A percentile compares a stretch with the other conserved stretches of the same genome.
Evolutionary conservation across 2,113 vertebrate species (phyloP).

Genomic region (Thermophis baileyi): DNA sequence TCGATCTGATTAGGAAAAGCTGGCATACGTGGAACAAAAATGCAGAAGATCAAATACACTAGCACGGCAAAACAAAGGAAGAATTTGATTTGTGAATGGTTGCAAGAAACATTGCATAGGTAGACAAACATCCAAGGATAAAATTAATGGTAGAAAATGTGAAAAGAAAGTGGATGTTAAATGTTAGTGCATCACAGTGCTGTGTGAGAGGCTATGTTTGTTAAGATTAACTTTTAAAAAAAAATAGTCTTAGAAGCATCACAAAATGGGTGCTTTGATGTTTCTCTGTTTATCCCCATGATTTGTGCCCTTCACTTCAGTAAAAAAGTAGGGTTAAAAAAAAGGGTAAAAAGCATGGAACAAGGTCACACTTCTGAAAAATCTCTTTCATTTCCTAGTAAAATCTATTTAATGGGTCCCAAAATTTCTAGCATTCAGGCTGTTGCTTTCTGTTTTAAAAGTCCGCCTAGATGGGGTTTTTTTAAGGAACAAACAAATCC

Average conservation of each 20-base stretch:
- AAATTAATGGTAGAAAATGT: not conserved
- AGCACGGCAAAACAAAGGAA: not conserved
- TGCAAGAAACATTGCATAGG: not conserved
- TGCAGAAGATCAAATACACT: not conserved
- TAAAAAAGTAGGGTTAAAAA: not conserved
- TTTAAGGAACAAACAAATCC: not conserved
- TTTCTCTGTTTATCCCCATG: not conserved
- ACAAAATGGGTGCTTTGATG: not conserved
- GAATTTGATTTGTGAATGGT: not conserved
- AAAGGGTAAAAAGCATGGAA: not conserved
- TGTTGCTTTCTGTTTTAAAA: not conserved
- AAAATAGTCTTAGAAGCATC: not conserved
- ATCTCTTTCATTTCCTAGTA: not conserved
- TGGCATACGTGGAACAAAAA: not conserved
- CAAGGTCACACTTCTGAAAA: not conserved
- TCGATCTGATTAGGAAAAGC: not conserved
- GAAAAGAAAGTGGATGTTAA: not conserved
- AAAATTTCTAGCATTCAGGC: accelerated
- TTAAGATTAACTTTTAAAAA: not conserved
- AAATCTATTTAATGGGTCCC: not conserved
- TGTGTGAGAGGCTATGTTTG: not conserved
- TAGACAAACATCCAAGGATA: not conserved
- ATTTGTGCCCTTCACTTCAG: not conserved
- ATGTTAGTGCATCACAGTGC: not conserved
- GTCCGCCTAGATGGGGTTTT: not conserved